phyloP scores from a whole-genome alignment of 2,888 invertebrate genomes.

The Eupithecia centaureata region DNA sequence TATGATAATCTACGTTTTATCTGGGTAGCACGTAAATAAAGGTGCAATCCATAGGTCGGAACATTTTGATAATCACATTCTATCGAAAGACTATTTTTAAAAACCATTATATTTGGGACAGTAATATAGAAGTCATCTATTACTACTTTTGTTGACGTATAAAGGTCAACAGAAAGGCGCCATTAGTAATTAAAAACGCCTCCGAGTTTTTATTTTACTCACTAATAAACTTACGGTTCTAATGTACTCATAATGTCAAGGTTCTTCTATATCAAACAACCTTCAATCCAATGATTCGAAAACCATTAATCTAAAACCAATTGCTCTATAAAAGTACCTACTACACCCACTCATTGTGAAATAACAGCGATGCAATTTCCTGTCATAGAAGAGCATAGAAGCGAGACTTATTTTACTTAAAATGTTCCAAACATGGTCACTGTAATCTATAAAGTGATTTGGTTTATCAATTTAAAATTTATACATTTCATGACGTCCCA shows the following conservation, averaged over 20 bases:
- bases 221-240: background rate
- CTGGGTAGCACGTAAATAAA: no score
- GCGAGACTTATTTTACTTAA: background rate
- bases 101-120: no score
- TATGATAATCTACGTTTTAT: no score
- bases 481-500: no score
- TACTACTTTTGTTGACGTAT: background rate
- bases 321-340: slow-evolving; percentile 3
- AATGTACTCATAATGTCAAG: background rate
- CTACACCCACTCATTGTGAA: slow-evolving; percentile 20
- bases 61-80: no score
- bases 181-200: background rate
- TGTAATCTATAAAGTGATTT: background rate
- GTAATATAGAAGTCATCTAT: background rate
- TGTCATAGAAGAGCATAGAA: slow-evolving; percentile 18
- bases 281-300: background rate
- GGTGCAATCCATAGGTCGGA: background rate
- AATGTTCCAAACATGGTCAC: background rate
- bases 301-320: background rate
- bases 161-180: background rate
- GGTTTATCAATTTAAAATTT: no score
- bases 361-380: slow-evolving; percentile 20
- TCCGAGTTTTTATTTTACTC: background rate
- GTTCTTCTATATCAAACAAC: background rate
- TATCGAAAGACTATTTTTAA: no score